Evolutionary conservation across 2,888 invertebrate species (phyloP), one percentile per base, ranked within the genome.

Genomic region (Himalopsyche japonica): DNA sequence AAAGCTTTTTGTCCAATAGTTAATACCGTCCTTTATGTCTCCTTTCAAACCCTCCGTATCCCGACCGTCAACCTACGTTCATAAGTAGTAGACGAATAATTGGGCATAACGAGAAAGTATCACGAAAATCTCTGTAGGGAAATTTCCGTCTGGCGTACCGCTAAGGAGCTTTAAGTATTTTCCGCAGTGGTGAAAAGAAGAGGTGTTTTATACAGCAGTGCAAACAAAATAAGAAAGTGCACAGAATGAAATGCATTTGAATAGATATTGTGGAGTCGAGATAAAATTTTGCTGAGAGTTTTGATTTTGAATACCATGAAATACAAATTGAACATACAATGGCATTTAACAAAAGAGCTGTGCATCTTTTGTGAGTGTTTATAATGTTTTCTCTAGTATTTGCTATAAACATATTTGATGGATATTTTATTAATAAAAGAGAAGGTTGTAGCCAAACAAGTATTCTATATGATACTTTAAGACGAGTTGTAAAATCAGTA

Each of bases 81-180:
- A 32, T 32, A 20, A 79, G 43, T 82, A 80, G 57, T 30, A 79
- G 76, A 37, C 15, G 79, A 86, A 82, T 86, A 86, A 86, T 84
- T 86, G 84, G 85, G 80, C 82, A 79, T 86, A 86, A 86, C 84
- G 85, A 83, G 83, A 83, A 81, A 83, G 81, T 77, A 84, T 84
- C 84, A 79, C 64, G 86, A 82, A 82, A 79, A 47, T 32, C 83
- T 82, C 34, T 57, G 48, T 49, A 80, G 78, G 82, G 82, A 82
- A 84, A 76, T 49, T 76, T 80, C 78, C 20, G 82, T 77, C 78
- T 32, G 57, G 70, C 49, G 57, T 57, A 84, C 57, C 80, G 32
- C 80, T 83, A 83, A 83, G 80, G 79, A 76, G 82, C 84, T 86
- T 84, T 76, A 82, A 85, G 84, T 64, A 86, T 86, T 84, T 84